Base-by-base conservation (phyloP, 2,888 invertebrate genomes). In the Epicampocera succincta region DNA sequence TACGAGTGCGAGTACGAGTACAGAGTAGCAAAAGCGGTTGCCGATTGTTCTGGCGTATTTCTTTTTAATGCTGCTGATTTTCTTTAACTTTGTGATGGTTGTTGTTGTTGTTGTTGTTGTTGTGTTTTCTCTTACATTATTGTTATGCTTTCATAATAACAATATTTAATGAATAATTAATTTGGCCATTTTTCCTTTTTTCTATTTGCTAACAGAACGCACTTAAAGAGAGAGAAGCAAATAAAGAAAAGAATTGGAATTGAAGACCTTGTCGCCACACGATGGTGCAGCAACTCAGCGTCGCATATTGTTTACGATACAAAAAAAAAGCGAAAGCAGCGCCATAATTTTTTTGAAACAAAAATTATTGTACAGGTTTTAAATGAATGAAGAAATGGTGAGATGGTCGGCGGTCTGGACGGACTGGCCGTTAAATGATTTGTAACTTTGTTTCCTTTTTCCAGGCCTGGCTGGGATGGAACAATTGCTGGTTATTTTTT, bases 91-190 rank as follows among this genome's bases (percentile, higher is more conserved):
- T 13, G 38, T 48, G 60, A 0, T 21, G 25, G 13, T 0, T n/a
- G 25, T 25, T 25, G 15, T 52, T 73, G 48, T 21, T 33, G 38
- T 12, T 50, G 56, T 15, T 75, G 44, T 6, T 50, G 40, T 58
- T 66, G 25, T 72, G 60, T 33, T 48, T 72, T 17, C 12, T 75
- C 8, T 8, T 33, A 33, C 8, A 25, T 69, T 76, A 6, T 66
- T 60, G 42, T 42, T 60, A 38, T 44, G 29, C 52, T 72, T 73
- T 61, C 66, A 66, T 78, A 72, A 78, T 58, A 69, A 73, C 48
- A 75, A 75, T 61, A 75, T 75, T 68, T 79, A 79, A 73, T 79
- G 78, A 79, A 79, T 79, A 79, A 73, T 79, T 73, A 79, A 79
- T 68, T 66, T 15, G 29, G 21, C 2, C 25, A 52, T 58, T 72